These are phyloP conservation scores for Caranx ignobilis DNA, from an alignment of 2,113 vertebrate genomes.

Conservation along the genomic window DNA sequence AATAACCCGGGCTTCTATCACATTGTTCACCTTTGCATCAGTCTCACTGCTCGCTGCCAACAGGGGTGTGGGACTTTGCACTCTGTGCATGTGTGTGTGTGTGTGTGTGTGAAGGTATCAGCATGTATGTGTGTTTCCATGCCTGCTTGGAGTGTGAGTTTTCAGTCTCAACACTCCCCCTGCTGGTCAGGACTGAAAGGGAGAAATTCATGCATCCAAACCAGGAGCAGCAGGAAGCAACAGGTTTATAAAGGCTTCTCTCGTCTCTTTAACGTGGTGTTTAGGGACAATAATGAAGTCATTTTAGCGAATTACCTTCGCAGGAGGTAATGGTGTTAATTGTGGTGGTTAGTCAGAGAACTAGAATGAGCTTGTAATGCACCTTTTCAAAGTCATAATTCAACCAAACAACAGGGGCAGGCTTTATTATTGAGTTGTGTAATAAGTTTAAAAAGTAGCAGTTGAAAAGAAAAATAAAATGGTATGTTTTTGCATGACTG, in stretches of 20 bases:
- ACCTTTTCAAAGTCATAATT: too few relatives aligned
- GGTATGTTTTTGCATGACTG: too few relatives aligned
- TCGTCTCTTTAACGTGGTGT: neutral
- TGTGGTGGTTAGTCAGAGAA: too few relatives aligned
- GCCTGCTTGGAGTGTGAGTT: constrained; percentile 12
- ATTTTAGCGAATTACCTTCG: too few relatives aligned
- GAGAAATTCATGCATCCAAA: neutral
- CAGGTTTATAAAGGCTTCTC: constrained; percentile 9
- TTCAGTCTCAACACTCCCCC: constrained; percentile 73
- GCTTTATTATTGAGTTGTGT: too few relatives aligned
- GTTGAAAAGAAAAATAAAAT: too few relatives aligned
- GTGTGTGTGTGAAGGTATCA: neutral
- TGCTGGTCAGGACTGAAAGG: constrained; percentile 47
- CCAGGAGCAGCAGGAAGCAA: constrained; percentile 8
- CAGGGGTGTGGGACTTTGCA: constrained; percentile 22
- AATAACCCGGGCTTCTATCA: constrained; percentile 23
- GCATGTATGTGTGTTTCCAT: neutral
- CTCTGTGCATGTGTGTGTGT: neutral
- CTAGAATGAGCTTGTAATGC: too few relatives aligned
- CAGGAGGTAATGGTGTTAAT: too few relatives aligned
- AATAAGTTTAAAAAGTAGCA: too few relatives aligned
- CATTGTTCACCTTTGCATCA: constrained; percentile 58
- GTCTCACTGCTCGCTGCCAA: constrained; percentile 41
- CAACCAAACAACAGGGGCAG: too few relatives aligned
- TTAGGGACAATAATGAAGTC: neutral